These are phyloP conservation scores for Conistra vaccinii DNA, from an alignment of 2,888 invertebrate species.

Conservation along the genomic window DNA sequence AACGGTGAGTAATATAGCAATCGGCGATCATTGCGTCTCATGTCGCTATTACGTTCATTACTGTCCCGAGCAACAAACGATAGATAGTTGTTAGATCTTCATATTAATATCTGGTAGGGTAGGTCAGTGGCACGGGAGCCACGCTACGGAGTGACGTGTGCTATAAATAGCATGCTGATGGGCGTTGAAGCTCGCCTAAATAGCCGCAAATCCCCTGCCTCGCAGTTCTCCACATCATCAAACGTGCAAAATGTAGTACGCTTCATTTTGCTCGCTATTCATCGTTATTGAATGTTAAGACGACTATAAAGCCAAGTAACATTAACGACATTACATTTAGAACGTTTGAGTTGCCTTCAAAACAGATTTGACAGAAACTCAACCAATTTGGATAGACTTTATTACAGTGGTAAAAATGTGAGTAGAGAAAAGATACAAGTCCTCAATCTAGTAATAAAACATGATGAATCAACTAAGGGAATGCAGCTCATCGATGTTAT, in stretches of 20 bases:
- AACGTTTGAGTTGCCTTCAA: not conserved
- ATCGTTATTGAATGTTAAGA: constrained; percentile 36
- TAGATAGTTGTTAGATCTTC: constrained; percentile 53
- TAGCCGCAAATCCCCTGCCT: constrained; percentile 75
- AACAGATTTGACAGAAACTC: constrained; percentile 6
- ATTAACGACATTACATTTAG: constrained; percentile 1
- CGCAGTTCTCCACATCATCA: constrained; percentile 60
- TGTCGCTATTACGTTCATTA: constrained; percentile 39
- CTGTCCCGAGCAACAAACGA: constrained; percentile 30
- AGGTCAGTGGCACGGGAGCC: constrained; percentile 82
- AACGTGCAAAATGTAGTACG: constrained; percentile 30
- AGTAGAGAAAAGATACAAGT: not conserved
- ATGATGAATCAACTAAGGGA: constrained; percentile 2
- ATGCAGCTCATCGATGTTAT: constrained; percentile 15
- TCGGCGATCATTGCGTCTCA: constrained; percentile 34
- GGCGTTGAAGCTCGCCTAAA: constrained; percentile 70
- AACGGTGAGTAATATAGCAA: constrained; percentile 45
- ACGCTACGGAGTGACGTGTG: constrained; percentile 64
- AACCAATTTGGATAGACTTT: constrained; percentile 5
- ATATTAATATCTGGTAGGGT: constrained; percentile 75
- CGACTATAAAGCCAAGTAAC: constrained; percentile 8
- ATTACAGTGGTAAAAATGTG: constrained; percentile 11
- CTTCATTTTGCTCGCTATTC: constrained; percentile 52
- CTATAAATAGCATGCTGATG: constrained; percentile 78
- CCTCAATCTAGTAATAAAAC: not conserved